Conservation (phyloP, 1,140 invertebrate species). For the Neodiprion pinetum region DNA sequence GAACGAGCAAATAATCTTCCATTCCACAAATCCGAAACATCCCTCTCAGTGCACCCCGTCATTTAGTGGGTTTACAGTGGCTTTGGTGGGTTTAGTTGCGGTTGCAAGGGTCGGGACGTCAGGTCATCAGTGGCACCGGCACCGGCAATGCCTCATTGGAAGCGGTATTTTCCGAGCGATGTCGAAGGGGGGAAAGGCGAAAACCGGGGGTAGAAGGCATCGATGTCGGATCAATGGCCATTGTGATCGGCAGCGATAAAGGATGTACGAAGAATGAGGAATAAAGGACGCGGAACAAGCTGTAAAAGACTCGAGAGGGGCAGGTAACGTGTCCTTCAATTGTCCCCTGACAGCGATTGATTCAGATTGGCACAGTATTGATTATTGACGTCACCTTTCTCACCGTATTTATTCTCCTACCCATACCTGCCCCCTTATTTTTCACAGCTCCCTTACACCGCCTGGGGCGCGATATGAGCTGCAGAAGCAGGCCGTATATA, state of each 20-base stretch:
- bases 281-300: constrained; percentile 12
- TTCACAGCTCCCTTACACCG: not conserved
- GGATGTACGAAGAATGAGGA: not conserved
- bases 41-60: constrained; percentile 1
- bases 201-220: constrained; percentile 22
- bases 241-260: constrained; percentile 21
- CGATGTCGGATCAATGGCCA: constrained; percentile 39
- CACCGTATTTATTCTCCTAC: no score
- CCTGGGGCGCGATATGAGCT: no score
- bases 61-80: constrained; percentile 7
- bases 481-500: no score
- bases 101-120: not conserved
- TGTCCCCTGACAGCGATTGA: constrained; percentile 40
- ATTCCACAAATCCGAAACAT: constrained; percentile 28
- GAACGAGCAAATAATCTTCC: constrained; percentile 25
- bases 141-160: no score
- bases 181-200: not conserved
- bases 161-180: no score
- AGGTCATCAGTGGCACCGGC: not conserved
- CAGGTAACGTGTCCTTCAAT: constrained; percentile 38
- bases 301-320: constrained; percentile 22
- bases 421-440: not conserved
- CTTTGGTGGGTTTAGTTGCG: constrained; percentile 6
- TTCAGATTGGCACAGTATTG: constrained; percentile 31
- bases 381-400: constrained; percentile 30